phyloP scores from a whole-genome alignment of 2,888 invertebrate genomes.

The Acronicta aceris region DNA sequence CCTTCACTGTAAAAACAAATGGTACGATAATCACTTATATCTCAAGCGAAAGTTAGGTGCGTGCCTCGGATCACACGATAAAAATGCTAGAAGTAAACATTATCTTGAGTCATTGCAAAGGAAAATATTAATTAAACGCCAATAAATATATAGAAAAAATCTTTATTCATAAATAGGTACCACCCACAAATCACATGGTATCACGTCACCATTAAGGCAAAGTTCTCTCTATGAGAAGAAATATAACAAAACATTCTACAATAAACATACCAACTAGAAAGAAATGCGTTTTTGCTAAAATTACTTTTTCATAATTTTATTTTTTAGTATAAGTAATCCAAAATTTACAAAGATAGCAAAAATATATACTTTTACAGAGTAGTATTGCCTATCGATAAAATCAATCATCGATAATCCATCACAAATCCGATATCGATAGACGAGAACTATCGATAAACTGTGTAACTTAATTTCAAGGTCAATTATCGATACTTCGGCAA shows the following conservation, averaged over 20 bases:
- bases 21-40: no score
- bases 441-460: no score
- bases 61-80: no score
- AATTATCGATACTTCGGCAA: no score
- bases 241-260: slow-evolving; percentile 32
- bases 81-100: no score
- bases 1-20: no score
- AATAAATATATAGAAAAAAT: slow-evolving; percentile 41
- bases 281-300: slow-evolving; percentile 46
- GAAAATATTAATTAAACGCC: slow-evolving; percentile 5
- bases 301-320: slow-evolving; percentile 26
- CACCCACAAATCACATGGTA: slow-evolving; percentile 78
- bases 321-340: slow-evolving; percentile 10
- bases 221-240: slow-evolving; percentile 38
- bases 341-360: background rate
- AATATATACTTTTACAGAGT: background rate
- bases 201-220: slow-evolving; percentile 72
- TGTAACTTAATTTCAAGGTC: no score
- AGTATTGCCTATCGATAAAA: background rate
- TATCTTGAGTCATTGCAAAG: background rate
- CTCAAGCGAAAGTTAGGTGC: no score
- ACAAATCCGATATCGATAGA: no score
- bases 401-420: background rate
- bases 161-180: slow-evolving; percentile 74
- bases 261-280: slow-evolving; percentile 25